Base-by-base conservation (phyloP, 2,113 vertebrate genomes). In the Laterallus jamaicensis region DNA sequence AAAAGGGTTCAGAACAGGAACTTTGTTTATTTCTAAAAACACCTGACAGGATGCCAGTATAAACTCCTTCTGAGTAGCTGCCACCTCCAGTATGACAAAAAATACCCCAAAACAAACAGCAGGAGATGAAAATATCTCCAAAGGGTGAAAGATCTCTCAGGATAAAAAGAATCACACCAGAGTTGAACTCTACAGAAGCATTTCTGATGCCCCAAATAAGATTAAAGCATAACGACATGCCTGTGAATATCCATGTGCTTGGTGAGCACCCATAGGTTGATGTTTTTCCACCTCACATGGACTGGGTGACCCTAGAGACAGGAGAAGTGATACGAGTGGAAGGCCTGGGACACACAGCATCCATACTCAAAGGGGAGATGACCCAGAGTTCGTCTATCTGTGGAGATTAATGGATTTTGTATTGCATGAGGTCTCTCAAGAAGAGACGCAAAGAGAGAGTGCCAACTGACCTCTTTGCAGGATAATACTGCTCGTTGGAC, bases 331-430 rank as follows among this genome's bases (percentile, higher is more conserved):
- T 12, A 12, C 10, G n/a, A 54, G 56, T 29, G 20, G 17, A 59
- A 75, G 42, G 19, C 17, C 25, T 7, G 4, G 54, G 31, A 58
- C 25, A 32, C 5, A 6, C 3, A 1, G 0, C 60, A 55, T 66
- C 66, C 52, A 11, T 8, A 18, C 9, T 54, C 24, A 56, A 37
- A 4, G 49, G 32, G 29, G 3, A 15, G 47, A 55, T 62, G 21
- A 62, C 31, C 40, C 39, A 24, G 18, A 44, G 25, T 37, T 56
- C 42, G 26, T 25, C 35, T 55, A 9, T 55, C 54, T 73, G 14
- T 5, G 29, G 31, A 7, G 10, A 3, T 50, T 63, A 50, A 37
- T 5, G 9, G 19, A 15, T 32, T 58, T 63, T 20, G 24, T 12
- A 42, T 11, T 22, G 9, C 16, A 15, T 16, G 29, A 62, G 37